Conservation (phyloP, 2,888 invertebrate species). For the Siphonodentalium dalli region DNA sequence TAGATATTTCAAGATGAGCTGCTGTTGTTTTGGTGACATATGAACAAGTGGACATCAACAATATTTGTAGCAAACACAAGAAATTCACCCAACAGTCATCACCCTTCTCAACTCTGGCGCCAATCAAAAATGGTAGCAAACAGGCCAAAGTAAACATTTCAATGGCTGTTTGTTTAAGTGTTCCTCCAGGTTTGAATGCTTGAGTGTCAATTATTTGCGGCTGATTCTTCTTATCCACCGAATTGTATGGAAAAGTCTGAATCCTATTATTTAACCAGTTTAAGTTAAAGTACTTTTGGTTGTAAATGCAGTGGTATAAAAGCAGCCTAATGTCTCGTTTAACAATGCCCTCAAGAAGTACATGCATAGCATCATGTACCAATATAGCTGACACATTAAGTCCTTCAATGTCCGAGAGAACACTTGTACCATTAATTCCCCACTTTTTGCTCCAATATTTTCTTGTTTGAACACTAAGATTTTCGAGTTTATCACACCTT, state of each 20-base stretch:
- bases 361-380: slow-evolving; percentile 25
- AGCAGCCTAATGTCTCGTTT: background rate
- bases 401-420: slow-evolving; percentile 4
- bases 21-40: slow-evolving; percentile 1
- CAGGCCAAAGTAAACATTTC: slow-evolving; percentile 6
- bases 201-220: slow-evolving; percentile 11
- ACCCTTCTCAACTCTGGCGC: slow-evolving; percentile 3
- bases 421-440: slow-evolving; percentile 11
- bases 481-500: slow-evolving; percentile 6
- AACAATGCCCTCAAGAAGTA: slow-evolving; percentile 16
- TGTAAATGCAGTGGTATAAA: background rate
- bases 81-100: slow-evolving; percentile 21
- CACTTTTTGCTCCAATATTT: slow-evolving; percentile 16
- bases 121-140: slow-evolving; percentile 21
- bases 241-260: background rate
- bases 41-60: slow-evolving; percentile 6
- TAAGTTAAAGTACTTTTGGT: background rate
- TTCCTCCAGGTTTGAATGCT: slow-evolving; percentile 1
- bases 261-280: slow-evolving; percentile 1
- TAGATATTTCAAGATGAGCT: background rate
- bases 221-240: slow-evolving; percentile 5
- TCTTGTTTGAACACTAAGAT: background rate
- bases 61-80: slow-evolving; percentile 14
- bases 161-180: slow-evolving; percentile 10
- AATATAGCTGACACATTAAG: slow-evolving; percentile 19